Conservation (phyloP, 2,797 vertebrate species). For the Melanotaenia pygmaea region DNA sequence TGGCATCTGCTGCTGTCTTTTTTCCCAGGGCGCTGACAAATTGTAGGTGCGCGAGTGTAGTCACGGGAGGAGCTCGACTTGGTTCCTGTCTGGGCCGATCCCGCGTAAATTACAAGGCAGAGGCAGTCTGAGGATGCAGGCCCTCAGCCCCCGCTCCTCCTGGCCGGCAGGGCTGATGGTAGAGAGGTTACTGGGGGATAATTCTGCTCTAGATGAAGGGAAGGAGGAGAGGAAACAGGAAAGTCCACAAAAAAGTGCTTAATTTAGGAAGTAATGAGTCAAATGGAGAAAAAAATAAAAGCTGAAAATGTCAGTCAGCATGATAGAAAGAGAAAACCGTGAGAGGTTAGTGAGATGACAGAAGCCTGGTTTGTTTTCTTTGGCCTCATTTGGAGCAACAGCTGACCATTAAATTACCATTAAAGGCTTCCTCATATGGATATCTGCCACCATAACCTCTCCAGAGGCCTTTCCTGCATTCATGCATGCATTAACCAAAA, state of each 20-base stretch:
- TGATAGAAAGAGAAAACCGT: slow-evolving; percentile 47
- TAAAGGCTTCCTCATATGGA: slow-evolving; percentile 52
- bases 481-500: not conserved
- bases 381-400: slow-evolving; percentile 48
- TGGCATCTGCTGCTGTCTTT: slow-evolving; percentile 55
- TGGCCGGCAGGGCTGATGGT: slow-evolving; percentile 54
- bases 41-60: slow-evolving; percentile 70
- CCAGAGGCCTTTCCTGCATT: slow-evolving; percentile 19
- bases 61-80: slow-evolving; percentile 48
- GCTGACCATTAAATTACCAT: slow-evolving; percentile 53
- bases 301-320: slow-evolving; percentile 31
- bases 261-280: not conserved
- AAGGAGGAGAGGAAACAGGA: slow-evolving; percentile 21
- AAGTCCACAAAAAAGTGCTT: slow-evolving; percentile 23
- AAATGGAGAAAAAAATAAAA: not conserved
- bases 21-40: slow-evolving; percentile 69
- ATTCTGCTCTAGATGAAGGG: slow-evolving; percentile 43
- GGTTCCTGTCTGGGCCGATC: slow-evolving; percentile 72
- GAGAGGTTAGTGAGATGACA: slow-evolving; percentile 42
- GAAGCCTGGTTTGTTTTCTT: slow-evolving; percentile 64
- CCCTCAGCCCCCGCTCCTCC: slow-evolving; percentile 51
- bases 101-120: slow-evolving; percentile 74
- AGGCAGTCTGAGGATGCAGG: slow-evolving; percentile 55
- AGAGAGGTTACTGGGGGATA: slow-evolving; percentile 37
- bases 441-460: slow-evolving; percentile 5